A percentile compares a stretch with the other conserved stretches of the same genome.
phyloP scores from a whole-genome alignment of 2,113 vertebrate genomes.

The Anthoscopus minutus region DNA sequence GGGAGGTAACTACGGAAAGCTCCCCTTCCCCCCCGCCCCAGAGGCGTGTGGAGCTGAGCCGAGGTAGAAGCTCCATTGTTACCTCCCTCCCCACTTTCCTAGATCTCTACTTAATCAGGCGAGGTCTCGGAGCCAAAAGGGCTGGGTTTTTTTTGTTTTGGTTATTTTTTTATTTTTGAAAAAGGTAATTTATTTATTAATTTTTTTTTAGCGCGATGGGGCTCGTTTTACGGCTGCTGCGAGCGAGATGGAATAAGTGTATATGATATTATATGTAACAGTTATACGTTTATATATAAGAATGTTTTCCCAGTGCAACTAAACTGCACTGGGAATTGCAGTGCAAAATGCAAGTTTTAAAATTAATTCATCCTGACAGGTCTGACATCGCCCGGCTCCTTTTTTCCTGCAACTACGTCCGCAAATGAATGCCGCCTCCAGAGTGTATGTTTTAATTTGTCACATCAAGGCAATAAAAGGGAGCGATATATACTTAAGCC shows the following conservation, averaged over 20 bases:
- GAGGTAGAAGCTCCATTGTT: not conserved
- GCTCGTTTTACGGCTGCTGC: not conserved
- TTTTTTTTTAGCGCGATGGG: not conserved
- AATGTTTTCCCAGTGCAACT: not conserved
- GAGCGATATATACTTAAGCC: slow-evolving; percentile 55
- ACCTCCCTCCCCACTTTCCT: not conserved
- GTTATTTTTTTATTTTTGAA: not conserved
- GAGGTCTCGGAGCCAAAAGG: not conserved
- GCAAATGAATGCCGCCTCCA: slow-evolving; percentile 47
- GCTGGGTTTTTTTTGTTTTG: not conserved
- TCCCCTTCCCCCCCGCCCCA: not conserved
- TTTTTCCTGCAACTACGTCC: slow-evolving; percentile 9
- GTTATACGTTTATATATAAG: not conserved
- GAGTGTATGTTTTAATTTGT: slow-evolving; percentile 60
- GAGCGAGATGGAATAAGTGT: not conserved
- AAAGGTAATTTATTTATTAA: not conserved
- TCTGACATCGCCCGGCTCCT: slow-evolving; percentile 1
- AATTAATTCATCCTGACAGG: slow-evolving; percentile 63
- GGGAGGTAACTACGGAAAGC: not conserved
- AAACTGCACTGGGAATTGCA: slow-evolving; percentile 26
- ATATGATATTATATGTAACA: not conserved
- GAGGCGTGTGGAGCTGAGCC: not conserved
- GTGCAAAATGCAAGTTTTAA: slow-evolving; percentile 31
- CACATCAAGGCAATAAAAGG: slow-evolving; percentile 60
- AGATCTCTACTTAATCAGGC: not conserved